Conservation (phyloP, 2,113 vertebrate species). For the Elanoides forficatus region DNA sequence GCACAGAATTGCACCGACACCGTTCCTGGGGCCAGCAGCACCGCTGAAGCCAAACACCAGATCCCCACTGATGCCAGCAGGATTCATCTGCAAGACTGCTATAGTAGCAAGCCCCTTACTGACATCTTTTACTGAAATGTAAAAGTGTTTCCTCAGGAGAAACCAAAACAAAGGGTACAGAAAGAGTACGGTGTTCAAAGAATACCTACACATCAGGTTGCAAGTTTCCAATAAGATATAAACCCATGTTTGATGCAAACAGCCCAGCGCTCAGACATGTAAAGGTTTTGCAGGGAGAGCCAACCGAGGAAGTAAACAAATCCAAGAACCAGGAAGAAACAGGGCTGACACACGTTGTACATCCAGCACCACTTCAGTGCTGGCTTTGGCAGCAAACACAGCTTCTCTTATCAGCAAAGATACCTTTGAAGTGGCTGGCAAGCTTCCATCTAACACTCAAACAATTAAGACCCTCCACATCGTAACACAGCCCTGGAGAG, state of each 20-base stretch:
- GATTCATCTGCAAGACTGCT: not conserved
- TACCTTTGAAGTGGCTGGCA: slow-evolving; percentile 58
- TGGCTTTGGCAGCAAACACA: slow-evolving; percentile 40
- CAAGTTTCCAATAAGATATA: not conserved
- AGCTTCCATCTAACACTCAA: slow-evolving; percentile 17
- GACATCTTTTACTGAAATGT: not conserved
- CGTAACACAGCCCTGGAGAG: not conserved
- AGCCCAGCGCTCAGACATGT: not conserved
- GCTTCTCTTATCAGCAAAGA: slow-evolving; percentile 52
- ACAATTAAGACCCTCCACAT: slow-evolving; percentile 36
- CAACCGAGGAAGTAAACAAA: not conserved
- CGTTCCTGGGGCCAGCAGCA: accelerated
- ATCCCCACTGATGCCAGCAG: accelerated
- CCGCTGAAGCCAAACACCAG: not conserved
- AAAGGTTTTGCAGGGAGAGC: not conserved
- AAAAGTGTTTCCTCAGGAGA: accelerated
- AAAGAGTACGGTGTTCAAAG: not conserved
- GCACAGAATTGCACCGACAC: not conserved
- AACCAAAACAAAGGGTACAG: not conserved
- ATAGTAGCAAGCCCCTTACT: not conserved
- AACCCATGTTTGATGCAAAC: not conserved
- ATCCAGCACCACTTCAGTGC: not conserved
- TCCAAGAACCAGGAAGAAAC: not conserved
- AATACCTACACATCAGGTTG: not conserved
- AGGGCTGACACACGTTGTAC: not conserved